These are phyloP conservation scores for Babylonia areolata DNA, from an alignment of 1,140 invertebrate species.

Conservation along the genomic window DNA sequence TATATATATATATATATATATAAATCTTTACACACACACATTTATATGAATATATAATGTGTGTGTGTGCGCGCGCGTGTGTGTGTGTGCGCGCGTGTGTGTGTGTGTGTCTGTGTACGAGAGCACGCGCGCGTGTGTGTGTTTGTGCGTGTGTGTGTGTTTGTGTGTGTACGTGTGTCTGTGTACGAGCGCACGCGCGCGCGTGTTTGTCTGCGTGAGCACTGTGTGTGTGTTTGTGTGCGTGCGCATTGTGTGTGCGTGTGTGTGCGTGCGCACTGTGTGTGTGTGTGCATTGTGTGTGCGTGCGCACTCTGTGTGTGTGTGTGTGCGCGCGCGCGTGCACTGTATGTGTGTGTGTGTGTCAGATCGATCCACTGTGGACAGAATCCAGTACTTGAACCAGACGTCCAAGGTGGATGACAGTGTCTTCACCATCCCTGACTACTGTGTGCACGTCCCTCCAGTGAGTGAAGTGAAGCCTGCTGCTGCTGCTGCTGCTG, in stretches of 20 bases:
- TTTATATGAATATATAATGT: neutral
- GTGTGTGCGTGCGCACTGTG: neutral
- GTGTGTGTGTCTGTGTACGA: too few relatives aligned
- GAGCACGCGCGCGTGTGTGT: neutral
- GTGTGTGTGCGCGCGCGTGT: neutral
- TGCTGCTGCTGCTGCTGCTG: too few relatives aligned
- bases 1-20: too few relatives aligned
- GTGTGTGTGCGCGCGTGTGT: neutral
- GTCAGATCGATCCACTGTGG: neutral
- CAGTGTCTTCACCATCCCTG: constrained; percentile 3
- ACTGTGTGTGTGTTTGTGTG: neutral
- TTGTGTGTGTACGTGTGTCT: neutral
- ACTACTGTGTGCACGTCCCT: neutral
- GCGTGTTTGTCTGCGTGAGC: neutral
- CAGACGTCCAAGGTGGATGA: constrained; percentile 19
- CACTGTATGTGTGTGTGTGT: neutral
- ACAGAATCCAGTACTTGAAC: constrained; percentile 28
- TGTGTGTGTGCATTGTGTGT: constrained; percentile 12
- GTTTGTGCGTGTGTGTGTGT: neutral
- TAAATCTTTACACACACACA: too few relatives aligned
- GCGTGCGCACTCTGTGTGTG: neutral
- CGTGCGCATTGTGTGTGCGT: neutral
- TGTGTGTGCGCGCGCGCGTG: neutral
- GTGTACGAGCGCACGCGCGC: neutral
- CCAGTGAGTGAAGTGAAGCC: constrained; percentile 9